These are phyloP conservation scores for Nemopilema nomurai DNA, from an alignment of 30 jellyfish, hydroid and myxozoan species.

Conservation along the genomic window DNA sequence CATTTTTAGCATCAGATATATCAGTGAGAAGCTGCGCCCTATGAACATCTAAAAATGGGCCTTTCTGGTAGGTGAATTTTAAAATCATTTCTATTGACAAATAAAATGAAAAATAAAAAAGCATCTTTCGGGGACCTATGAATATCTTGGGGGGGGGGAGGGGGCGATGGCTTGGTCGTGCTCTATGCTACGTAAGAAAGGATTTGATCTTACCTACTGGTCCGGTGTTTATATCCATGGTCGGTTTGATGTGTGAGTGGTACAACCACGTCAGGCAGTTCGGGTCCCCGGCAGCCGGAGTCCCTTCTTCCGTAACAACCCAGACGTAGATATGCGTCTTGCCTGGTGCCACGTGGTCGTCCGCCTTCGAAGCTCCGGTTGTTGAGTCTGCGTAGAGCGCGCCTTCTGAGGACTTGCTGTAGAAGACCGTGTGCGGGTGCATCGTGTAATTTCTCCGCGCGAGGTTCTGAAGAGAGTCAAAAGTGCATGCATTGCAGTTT, in stretches of 20 bases:
- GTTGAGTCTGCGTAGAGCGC: constrained; percentile 54
- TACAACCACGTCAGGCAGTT: constrained; percentile 65
- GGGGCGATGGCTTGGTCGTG: not conserved
- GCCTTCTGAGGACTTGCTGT: constrained; percentile 61
- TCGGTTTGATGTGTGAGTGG: constrained; percentile 60
- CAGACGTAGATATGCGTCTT: constrained; percentile 23
- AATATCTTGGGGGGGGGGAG: not conserved
- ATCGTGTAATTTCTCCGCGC: constrained; percentile 50
- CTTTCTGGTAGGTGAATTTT: too few relatives aligned
- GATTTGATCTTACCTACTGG: constrained; percentile 56
- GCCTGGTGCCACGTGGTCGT: constrained; percentile 60
- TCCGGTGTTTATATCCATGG: constrained; percentile 52
- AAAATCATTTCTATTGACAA: too few relatives aligned
- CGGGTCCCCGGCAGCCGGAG: constrained; percentile 67
- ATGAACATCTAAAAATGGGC: too few relatives aligned
- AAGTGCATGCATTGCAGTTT: too few relatives aligned
- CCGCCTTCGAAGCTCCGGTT: constrained; percentile 31
- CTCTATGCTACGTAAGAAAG: not conserved
- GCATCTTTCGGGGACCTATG: not conserved
- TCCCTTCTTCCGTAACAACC: constrained; percentile 47
- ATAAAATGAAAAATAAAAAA: too few relatives aligned
- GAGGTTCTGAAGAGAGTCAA: too few relatives aligned
- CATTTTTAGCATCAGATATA: too few relatives aligned
- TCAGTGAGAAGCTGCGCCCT: too few relatives aligned
- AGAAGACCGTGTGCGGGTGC: constrained; percentile 74